These are phyloP conservation scores for Polyodon spathula DNA, from an alignment of 2,113 vertebrate genomes.

Conservation along the genomic window DNA sequence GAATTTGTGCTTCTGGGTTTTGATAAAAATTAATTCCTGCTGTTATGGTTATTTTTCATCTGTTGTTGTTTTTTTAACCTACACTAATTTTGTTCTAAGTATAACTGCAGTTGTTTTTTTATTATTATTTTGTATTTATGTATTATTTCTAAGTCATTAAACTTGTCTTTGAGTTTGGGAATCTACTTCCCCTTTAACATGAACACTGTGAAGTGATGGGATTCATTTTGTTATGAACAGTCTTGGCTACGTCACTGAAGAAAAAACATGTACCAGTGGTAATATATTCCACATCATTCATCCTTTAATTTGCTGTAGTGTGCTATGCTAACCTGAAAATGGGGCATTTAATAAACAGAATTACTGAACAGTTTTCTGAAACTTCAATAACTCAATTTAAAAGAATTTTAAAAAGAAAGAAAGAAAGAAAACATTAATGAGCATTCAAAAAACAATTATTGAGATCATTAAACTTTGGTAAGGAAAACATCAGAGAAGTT, in stretches of 20 bases:
- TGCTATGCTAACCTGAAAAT: neutral
- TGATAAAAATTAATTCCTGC: neutral
- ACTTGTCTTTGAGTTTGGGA: neutral
- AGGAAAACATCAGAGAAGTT: slow-evolving; percentile 9
- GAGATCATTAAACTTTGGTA: slow-evolving; percentile 17
- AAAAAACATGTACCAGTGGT: neutral
- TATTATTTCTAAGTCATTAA: slow-evolving; percentile 14
- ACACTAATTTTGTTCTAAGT: slow-evolving; percentile 34
- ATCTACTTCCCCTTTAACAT: neutral
- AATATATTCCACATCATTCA: neutral
- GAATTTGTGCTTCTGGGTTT: slow-evolving; percentile 5
- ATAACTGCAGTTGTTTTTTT: slow-evolving; percentile 40
- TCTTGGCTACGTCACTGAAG: too few relatives aligned
- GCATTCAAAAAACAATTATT: slow-evolving; percentile 3
- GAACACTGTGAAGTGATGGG: slow-evolving; percentile 1
- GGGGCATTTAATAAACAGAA: neutral
- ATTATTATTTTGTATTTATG: too few relatives aligned
- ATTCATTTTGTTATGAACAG: neutral
- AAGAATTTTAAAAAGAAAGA: too few relatives aligned
- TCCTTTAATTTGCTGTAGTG: neutral
- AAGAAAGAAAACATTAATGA: neutral
- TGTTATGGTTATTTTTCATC: neutral
- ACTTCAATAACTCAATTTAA: too few relatives aligned
- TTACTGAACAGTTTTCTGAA: slow-evolving; percentile 1
- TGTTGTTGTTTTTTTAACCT: slow-evolving; percentile 22